Percentiles rank a stretch among this genome's conserved stretches.
Evolutionary conservation across 2,113 vertebrate species (phyloP).

Genomic region (Pelobates fuscus): DNA sequence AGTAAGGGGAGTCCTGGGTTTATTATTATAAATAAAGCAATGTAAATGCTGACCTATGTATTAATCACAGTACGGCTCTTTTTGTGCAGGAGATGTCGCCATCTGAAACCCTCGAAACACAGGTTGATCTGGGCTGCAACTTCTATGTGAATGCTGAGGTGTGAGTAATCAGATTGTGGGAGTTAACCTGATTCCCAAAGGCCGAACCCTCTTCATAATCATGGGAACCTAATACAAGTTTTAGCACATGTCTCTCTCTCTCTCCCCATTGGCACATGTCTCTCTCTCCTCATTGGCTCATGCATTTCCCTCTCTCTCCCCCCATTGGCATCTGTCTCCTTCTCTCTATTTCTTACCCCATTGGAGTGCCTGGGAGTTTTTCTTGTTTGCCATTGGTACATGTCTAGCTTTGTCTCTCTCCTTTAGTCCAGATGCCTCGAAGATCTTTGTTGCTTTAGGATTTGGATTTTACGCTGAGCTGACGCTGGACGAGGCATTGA

Average conservation of each 20-base stretch:
- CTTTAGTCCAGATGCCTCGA: conserved; percentile 78
- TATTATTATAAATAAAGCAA: no score
- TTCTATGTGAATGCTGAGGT: conserved; percentile 86
- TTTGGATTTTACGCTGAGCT: conserved; percentile 88
- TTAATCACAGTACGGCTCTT: background rate
- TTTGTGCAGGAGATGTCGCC: conserved; percentile 66
- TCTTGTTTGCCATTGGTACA: no score
- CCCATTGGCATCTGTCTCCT: background rate
- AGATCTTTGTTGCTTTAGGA: conserved; percentile 80
- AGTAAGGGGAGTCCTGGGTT: no score
- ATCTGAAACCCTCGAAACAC: conserved; percentile 72
- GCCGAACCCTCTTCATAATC: background rate
- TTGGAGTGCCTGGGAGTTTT: background rate
- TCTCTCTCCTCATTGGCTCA: no score
- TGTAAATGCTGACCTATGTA: no score
- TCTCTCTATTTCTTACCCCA: background rate
- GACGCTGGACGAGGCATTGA: conserved; percentile 78
- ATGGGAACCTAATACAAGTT: no score
- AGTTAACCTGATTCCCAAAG: background rate
- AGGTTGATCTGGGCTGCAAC: conserved; percentile 86
- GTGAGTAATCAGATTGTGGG: conserved; percentile 66
- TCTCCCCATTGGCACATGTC: no score
- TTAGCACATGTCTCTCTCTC: no score
- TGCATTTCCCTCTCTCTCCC: background rate
- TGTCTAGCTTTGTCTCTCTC: no score